phyloP scores from a whole-genome alignment of 1,140 invertebrate species.

The Scaptomyza montana region DNA sequence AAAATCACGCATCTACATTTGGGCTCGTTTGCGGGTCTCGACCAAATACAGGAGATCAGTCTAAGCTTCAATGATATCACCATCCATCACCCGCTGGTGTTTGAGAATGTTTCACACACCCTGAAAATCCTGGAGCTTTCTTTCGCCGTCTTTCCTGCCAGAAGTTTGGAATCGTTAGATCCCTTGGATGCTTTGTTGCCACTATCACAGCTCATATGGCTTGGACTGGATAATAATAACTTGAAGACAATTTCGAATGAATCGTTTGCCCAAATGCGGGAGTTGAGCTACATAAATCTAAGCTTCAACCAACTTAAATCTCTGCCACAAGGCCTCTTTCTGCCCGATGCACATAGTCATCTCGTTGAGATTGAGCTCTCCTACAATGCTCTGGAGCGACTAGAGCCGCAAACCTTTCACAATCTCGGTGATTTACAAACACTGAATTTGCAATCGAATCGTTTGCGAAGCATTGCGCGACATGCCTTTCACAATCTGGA shows the following conservation, averaged over 20 bases:
- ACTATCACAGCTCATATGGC: conserved; percentile 90
- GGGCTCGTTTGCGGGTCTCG: conserved; percentile 88
- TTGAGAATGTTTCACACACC: conserved; percentile 89
- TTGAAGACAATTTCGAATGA: conserved; percentile 89
- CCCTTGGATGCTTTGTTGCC: conserved; percentile 89
- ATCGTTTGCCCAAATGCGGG: conserved; percentile 86
- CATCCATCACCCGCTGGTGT: conserved; percentile 90
- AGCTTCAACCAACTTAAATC: conserved; percentile 91
- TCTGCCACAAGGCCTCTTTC: conserved; percentile 87
- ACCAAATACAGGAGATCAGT: conserved; percentile 92
- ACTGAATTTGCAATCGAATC: conserved; percentile 89
- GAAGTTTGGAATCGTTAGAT: conserved; percentile 85
- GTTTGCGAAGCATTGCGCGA: conserved; percentile 86
- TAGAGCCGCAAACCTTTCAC: conserved; percentile 87
- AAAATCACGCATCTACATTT: conserved; percentile 89
- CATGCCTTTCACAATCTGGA: conserved; percentile 88
- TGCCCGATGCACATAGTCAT: conserved; percentile 88
- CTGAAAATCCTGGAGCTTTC: conserved; percentile 93
- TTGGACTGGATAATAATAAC: conserved; percentile 95
- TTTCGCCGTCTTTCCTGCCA: conserved; percentile 91
- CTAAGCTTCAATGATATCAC: conserved; percentile 94
- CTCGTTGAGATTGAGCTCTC: conserved; percentile 91
- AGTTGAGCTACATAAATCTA: conserved; percentile 92
- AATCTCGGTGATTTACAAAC: conserved; percentile 87
- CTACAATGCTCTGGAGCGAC: conserved; percentile 88